These are phyloP conservation scores for Ailurus styani DNA, from an alignment of 2,113 vertebrate species.

Conservation along the genomic window DNA sequence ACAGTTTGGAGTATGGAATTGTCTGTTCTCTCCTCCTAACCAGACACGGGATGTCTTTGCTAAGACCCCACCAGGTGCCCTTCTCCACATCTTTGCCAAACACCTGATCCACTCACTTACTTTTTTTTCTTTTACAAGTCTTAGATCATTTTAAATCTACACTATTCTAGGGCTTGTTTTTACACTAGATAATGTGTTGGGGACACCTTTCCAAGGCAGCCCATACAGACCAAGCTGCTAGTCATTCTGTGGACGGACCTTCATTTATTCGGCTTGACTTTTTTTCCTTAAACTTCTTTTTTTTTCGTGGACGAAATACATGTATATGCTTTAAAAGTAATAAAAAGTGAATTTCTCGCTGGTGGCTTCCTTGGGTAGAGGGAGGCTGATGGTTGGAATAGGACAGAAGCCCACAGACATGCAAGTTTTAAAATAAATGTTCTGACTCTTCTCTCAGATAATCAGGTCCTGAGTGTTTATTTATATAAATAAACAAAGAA, in stretches of 20 bases:
- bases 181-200: not conserved
- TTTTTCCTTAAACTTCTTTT: not conserved
- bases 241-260: not conserved
- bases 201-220: not conserved
- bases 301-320: not conserved
- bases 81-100: not conserved
- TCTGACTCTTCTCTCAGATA: not conserved
- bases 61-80: not conserved
- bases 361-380: no score
- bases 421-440: not conserved
- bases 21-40: not conserved
- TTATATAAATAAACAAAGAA: not conserved
- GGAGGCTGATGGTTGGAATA: not conserved
- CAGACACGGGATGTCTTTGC: not conserved
- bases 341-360: not conserved
- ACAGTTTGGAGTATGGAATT: fast-evolving
- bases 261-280: not conserved
- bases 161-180: not conserved
- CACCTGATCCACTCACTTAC: not conserved
- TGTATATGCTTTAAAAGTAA: not conserved
- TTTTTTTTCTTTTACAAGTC: not conserved
- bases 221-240: not conserved
- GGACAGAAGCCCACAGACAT: not conserved
- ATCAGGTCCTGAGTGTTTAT: not conserved
- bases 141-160: not conserved